Conservation (phyloP, 1,140 invertebrate genomes). For the Drosophila albomicans region DNA sequence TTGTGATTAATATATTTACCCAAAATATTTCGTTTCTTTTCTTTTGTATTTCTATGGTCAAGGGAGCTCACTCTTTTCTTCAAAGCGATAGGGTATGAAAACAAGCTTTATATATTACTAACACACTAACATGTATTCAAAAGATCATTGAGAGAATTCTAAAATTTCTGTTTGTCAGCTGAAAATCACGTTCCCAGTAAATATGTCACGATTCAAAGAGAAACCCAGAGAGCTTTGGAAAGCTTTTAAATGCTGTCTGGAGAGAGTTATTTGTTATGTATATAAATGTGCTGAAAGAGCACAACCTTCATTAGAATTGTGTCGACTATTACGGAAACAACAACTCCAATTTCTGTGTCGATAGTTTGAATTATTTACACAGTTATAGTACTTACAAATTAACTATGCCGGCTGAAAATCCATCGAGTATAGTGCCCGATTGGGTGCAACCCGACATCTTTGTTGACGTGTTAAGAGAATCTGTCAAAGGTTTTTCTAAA, state of each 20-base stretch:
- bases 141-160: slow-evolving; percentile 1
- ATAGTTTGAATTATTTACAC: background rate
- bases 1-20: no score
- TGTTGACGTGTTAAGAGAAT: slow-evolving; percentile 55
- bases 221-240: background rate
- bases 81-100: no score
- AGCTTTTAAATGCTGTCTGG: slow-evolving; percentile 2
- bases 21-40: no score
- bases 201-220: background rate
- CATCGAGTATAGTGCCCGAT: slow-evolving; percentile 29
- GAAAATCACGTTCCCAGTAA: background rate
- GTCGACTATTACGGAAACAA: background rate
- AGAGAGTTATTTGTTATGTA: slow-evolving; percentile 3
- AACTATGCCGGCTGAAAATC: slow-evolving; percentile 2
- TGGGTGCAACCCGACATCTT: slow-evolving; percentile 35
- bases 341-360: background rate
- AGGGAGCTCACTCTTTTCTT: no score
- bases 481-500: slow-evolving; percentile 53
- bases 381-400: background rate
- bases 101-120: no score
- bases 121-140: background rate
- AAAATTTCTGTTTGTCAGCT: background rate
- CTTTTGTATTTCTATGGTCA: no score
- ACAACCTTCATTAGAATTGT: slow-evolving; percentile 8
- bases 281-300: slow-evolving; percentile 1